These are phyloP conservation scores for Loris lydekkerianus DNA, from an alignment of 2,797 vertebrate genomes.

Conservation along the genomic window DNA sequence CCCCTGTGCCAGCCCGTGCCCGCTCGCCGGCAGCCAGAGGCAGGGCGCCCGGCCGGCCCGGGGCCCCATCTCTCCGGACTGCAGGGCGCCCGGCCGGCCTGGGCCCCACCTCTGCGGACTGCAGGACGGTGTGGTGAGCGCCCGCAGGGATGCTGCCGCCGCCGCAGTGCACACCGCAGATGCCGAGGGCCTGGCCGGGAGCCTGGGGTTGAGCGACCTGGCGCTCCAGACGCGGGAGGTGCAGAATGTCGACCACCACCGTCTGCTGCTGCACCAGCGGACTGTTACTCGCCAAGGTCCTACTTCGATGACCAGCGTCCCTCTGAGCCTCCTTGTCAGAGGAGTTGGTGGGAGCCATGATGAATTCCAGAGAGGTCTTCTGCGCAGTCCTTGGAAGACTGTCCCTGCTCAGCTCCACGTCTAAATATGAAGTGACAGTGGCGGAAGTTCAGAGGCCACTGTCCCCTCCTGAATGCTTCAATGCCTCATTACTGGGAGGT, in stretches of 20 bases:
- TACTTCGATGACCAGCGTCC: conserved; percentile 94
- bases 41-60: conserved; percentile 93
- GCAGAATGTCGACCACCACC: conserved; percentile 97
- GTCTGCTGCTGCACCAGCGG: conserved; percentile 96
- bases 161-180: conserved; percentile 94
- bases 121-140: conserved; percentile 91
- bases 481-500: conserved; percentile 97
- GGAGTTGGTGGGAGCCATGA: conserved; percentile 96
- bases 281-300: conserved; percentile 99
- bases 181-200: conserved; percentile 92
- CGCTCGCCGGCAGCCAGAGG: conserved; percentile 86
- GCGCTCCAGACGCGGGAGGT: conserved; percentile 95
- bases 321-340: conserved; percentile 95
- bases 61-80: conserved; percentile 90
- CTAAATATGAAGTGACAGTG: conserved; percentile 99
- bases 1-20: conserved; percentile 92
- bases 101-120: conserved; percentile 86
- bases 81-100: too few relatives aligned
- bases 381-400: conserved; percentile 97
- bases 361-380: conserved; percentile 98
- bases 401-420: conserved; percentile 98
- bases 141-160: conserved; percentile 94
- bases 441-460: conserved; percentile 98
- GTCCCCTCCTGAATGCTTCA: conserved; percentile 97
- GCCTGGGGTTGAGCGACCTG: conserved; percentile 96